Evolutionary conservation across 2,888 invertebrate genomes (phyloP).

Genomic region (Amphimallon solstitiale): DNA sequence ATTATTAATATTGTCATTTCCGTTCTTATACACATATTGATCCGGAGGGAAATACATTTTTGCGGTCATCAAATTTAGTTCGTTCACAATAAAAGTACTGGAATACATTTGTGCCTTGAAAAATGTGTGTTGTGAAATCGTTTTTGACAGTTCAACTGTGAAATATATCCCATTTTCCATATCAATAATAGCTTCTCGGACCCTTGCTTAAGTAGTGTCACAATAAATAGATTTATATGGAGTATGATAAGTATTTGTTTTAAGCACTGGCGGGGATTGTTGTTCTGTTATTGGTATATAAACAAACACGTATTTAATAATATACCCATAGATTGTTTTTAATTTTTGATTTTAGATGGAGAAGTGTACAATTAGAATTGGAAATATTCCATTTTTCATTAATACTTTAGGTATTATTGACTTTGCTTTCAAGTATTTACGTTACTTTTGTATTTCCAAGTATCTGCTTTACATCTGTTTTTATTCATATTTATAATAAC

Average conservation of each 20-base stretch:
- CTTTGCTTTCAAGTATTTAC: no score
- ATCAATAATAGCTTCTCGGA: slow-evolving; percentile 52
- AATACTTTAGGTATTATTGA: no score
- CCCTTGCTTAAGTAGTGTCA: slow-evolving; percentile 53
- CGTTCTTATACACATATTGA: no score
- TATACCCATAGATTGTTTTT: slow-evolving; percentile 1
- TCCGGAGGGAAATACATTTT: background rate
- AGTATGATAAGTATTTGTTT: slow-evolving; percentile 15
- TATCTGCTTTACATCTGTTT: no score
- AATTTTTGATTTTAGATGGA: background rate
- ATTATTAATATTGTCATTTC: background rate
- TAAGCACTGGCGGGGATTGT: slow-evolving; percentile 39
- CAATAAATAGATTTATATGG: background rate
- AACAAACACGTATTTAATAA: no score
- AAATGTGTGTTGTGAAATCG: slow-evolving; percentile 58
- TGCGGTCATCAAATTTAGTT: no score
- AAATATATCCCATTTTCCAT: slow-evolving; percentile 46
- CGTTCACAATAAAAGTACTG: slow-evolving; percentile 52
- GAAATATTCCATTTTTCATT: no score
- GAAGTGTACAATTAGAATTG: background rate
- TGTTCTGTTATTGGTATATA: slow-evolving; percentile 16
- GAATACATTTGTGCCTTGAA: slow-evolving; percentile 62
- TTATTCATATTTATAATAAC: no score
- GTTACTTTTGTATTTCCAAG: no score
- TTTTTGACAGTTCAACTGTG: slow-evolving; percentile 43